Percentiles rank a stretch among this genome's conserved stretches.
Conservation (phyloP, 1,140 invertebrate species). For the Dreissena polymorpha region DNA sequence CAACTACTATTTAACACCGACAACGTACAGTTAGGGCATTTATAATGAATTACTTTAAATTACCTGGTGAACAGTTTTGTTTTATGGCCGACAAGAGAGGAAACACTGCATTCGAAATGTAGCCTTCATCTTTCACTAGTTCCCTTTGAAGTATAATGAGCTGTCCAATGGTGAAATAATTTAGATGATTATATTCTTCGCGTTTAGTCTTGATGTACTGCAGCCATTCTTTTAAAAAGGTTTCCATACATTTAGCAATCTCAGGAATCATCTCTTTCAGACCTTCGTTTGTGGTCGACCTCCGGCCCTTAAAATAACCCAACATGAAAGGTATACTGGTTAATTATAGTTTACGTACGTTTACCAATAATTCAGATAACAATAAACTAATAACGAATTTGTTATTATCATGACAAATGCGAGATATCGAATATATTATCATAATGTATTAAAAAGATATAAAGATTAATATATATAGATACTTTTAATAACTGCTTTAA, state of each 20-base stretch:
- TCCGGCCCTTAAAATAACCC: neutral
- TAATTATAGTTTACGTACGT: too few relatives aligned
- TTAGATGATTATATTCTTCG: slow-evolving; percentile 66
- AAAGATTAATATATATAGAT: too few relatives aligned
- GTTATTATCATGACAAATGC: too few relatives aligned
- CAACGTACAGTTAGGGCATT: too few relatives aligned
- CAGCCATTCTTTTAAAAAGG: slow-evolving; percentile 70
- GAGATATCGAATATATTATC: too few relatives aligned
- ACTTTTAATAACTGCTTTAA: too few relatives aligned
- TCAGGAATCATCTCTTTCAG: slow-evolving; percentile 46
- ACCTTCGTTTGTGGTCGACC: neutral
- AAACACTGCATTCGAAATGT: slow-evolving; percentile 53
- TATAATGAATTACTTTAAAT: too few relatives aligned
- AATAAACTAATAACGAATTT: too few relatives aligned
- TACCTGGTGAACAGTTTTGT: slow-evolving; percentile 54
- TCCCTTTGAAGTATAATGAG: slow-evolving; percentile 43
- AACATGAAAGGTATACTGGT: slow-evolving; percentile 61
- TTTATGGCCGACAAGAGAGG: slow-evolving; percentile 63
- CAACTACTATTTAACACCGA: too few relatives aligned
- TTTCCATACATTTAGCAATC: slow-evolving; percentile 69
- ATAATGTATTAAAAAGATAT: too few relatives aligned
- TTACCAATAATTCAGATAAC: too few relatives aligned
- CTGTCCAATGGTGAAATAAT: slow-evolving; percentile 65
- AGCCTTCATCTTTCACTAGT: slow-evolving; percentile 34
- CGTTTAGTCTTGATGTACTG: slow-evolving; percentile 65